A percentile compares a stretch with the other conserved stretches of the same genome.
Evolutionary conservation across 2,113 vertebrate species (phyloP).

Genomic region (Apodemus speciosus): DNA sequence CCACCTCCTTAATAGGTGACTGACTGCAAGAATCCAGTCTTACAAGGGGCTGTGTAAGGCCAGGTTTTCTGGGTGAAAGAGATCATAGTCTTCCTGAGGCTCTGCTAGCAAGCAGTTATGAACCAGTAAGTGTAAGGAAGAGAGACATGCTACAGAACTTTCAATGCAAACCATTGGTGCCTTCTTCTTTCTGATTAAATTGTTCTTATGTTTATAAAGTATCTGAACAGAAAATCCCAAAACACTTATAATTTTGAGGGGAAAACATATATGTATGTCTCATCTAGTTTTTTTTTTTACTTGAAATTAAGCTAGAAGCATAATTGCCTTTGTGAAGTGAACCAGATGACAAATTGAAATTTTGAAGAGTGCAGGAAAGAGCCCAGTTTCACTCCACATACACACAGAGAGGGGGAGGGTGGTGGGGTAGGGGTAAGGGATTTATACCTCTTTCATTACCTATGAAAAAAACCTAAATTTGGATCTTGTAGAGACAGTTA

Average conservation of each 20-base stretch:
- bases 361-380: neutral
- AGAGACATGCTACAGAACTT: conserved; percentile 44
- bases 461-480: conserved; percentile 43
- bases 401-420: neutral
- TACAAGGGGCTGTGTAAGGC: neutral
- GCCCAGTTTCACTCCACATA: neutral
- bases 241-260: conserved; percentile 54
- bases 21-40: conserved; percentile 50
- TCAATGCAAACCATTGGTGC: neutral
- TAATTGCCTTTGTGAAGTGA: neutral
- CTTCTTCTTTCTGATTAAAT: conserved; percentile 55
- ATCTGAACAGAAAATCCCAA: neutral
- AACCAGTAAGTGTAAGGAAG: neutral
- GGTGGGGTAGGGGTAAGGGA: neutral
- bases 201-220: conserved; percentile 9
- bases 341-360: neutral
- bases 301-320: conserved; percentile 22
- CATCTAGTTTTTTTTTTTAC: neutral
- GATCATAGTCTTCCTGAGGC: neutral
- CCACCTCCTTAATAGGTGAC: conserved; percentile 52
- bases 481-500: conserved; percentile 39
- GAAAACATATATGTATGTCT: neutral
- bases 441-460: neutral
- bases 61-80: neutral
- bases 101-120: conserved; percentile 5